Base-by-base conservation (phyloP, 1,140 invertebrate genomes). In the Aphaenogaster rudis region DNA sequence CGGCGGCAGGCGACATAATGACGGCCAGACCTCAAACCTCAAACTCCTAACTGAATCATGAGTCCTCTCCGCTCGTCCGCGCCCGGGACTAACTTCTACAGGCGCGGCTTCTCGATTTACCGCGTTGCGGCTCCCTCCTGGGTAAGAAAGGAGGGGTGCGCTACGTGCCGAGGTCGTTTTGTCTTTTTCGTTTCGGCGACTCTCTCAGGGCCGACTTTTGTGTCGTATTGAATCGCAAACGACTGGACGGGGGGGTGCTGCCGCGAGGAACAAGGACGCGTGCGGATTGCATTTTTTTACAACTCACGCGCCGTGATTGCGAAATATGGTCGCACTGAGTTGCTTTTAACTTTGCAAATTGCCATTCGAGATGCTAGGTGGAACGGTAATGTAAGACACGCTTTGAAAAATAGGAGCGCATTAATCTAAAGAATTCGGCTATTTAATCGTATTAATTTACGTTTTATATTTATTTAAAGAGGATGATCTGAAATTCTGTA, bases 41-140 rank as follows among this genome's bases (percentile, higher is more conserved):
- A 94, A 93, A 94, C 91, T 94, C 92, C 89, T 91, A 93, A 93
- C 92, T 93, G 91, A 94, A 93, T 93, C 93, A 93, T 91, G 91
- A 93, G 90, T 91, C 88, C 88, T 91, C 88, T 91, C 77, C 63
- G 90, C 72, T 91, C 88, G 89, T 91, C 88, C 85, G 80, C 90
- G 86, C 82, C 82, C 87, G 84, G 67, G 77, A 88, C 90, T 57
- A 79, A 77, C 87, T 87, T 77, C 71, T 84, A 86, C 67, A 63
- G 76, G 64, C 86, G 81, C 87, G 78, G 89, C 87, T 92, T 92
- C 91, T 92, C 90, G 89, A 91, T 91, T 91, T 91, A 91, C 89
- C 77, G 80, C 91, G 84, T 77, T 84, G 72, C 82, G 67, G 76
- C 88, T 74, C 77, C 87, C 67, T 80, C 79, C 86, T 66, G 64